These are phyloP conservation scores for Hypotaenidia okinawae DNA, from an alignment of 2,797 vertebrate genomes.

Conservation along the genomic window DNA sequence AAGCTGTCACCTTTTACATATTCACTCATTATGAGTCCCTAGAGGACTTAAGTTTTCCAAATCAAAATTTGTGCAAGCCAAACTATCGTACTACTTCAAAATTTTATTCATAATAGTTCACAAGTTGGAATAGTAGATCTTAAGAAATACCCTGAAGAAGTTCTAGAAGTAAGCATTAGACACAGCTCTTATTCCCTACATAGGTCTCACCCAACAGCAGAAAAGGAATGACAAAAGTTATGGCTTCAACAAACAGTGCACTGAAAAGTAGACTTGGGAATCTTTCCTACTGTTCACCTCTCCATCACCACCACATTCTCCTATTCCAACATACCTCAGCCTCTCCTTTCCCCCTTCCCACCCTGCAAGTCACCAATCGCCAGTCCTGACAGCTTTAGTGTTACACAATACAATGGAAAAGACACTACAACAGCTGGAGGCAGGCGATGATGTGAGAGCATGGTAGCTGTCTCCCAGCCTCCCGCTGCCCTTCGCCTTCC, in stretches of 20 bases:
- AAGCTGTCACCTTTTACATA: rapidly evolving
- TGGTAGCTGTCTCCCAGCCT: neutral
- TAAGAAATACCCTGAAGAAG: neutral
- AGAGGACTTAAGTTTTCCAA: neutral
- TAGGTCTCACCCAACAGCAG: neutral
- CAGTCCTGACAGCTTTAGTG: neutral
- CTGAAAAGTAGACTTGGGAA: neutral
- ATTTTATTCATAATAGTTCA: neutral
- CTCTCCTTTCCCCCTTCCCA: neutral
- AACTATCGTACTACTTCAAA: rapidly evolving
- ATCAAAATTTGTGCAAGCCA: neutral
- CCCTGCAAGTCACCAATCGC: rapidly evolving
- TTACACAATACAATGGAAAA: neutral
- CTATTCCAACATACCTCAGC: neutral
- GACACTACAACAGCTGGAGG: too few species aligned
- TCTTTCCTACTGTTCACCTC: neutral
- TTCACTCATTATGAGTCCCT: rapidly evolving
- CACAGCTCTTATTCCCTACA: neutral
- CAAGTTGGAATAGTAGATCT: neutral
- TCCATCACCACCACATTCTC: neutral
- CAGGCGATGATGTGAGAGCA: neutral
- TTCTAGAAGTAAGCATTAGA: neutral
- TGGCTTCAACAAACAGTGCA: neutral
- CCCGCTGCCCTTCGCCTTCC: rapidly evolving
- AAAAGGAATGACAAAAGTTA: neutral